Conservation (phyloP, 2,888 invertebrate genomes). For the Scaptomyza polygonia region DNA sequence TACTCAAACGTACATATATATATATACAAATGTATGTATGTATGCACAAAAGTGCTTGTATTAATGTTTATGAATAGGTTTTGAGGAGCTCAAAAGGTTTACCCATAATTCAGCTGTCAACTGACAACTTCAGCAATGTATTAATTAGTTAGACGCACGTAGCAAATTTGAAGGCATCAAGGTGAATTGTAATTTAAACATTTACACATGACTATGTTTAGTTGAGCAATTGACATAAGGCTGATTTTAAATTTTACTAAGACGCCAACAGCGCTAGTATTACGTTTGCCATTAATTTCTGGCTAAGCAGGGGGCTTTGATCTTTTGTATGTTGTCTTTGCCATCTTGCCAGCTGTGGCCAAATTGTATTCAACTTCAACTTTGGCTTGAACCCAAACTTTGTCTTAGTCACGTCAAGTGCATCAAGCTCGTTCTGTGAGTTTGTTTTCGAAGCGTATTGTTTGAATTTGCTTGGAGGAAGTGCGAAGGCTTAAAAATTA, state of each 20-base stretch:
- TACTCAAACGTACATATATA: constrained; percentile 7
- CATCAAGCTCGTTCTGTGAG: constrained; percentile 52
- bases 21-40: not conserved
- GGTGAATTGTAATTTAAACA: constrained; percentile 39
- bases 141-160: constrained; percentile 60
- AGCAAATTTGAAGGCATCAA: constrained; percentile 34
- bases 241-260: constrained; percentile 35
- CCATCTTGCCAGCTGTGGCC: constrained; percentile 28
- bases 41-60: not conserved
- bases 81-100: constrained; percentile 46
- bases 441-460: constrained; percentile 12
- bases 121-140: constrained; percentile 37
- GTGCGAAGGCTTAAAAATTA: constrained; percentile 26
- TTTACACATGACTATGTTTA: constrained; percentile 19
- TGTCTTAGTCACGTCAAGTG: constrained; percentile 58
- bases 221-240: constrained; percentile 30
- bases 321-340: constrained; percentile 17
- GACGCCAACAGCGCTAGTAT: constrained; percentile 8
- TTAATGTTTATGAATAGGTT: constrained; percentile 6
- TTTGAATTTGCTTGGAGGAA: constrained; percentile 62
- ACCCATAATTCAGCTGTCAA: constrained; percentile 58
- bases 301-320: constrained; percentile 24
- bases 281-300: constrained; percentile 9
- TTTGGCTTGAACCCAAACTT: constrained; percentile 1
- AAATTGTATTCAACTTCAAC: constrained; percentile 14